Conservation (phyloP, 2,888 invertebrate species). For the Netelia inedita region DNA sequence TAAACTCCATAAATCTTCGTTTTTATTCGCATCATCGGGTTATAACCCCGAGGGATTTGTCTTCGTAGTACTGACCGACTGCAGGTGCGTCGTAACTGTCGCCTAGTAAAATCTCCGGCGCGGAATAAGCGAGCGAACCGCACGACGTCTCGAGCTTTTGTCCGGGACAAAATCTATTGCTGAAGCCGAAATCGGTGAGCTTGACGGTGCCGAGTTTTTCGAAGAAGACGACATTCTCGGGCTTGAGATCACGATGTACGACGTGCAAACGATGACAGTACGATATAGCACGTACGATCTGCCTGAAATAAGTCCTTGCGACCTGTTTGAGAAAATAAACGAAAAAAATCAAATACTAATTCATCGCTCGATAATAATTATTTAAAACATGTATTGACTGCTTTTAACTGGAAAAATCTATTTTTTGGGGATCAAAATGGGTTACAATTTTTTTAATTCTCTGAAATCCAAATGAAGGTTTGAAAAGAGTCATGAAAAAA, state of each 20-base stretch:
- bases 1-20: too few relatives aligned
- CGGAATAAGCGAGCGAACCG: slow-evolving; percentile 99
- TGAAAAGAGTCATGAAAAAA: too few relatives aligned
- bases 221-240: slow-evolving; percentile 99
- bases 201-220: slow-evolving; percentile 98
- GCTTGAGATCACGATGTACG: slow-evolving; percentile 97
- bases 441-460: too few relatives aligned
- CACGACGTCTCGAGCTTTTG: slow-evolving; percentile 99
- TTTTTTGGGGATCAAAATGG: too few relatives aligned
- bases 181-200: slow-evolving; percentile 99
- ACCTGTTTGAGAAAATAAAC: slow-evolving; percentile 86
- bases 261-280: slow-evolving; percentile 98
- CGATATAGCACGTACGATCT: slow-evolving; percentile 99
- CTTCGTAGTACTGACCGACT: slow-evolving; percentile 89
- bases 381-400: not conserved
- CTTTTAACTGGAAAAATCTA: not conserved
- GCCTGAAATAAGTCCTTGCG: slow-evolving; percentile 96
- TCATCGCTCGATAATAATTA: slow-evolving; percentile 3
- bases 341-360: slow-evolving; percentile 13
- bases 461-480: too few relatives aligned
- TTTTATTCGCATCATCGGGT: too few relatives aligned
- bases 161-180: slow-evolving; percentile 98
- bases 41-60: too few relatives aligned
- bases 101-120: slow-evolving; percentile 99
- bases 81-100: slow-evolving; percentile 99